Base-by-base conservation (phyloP, 1,140 invertebrate genomes). In the Hyles vespertilio region DNA sequence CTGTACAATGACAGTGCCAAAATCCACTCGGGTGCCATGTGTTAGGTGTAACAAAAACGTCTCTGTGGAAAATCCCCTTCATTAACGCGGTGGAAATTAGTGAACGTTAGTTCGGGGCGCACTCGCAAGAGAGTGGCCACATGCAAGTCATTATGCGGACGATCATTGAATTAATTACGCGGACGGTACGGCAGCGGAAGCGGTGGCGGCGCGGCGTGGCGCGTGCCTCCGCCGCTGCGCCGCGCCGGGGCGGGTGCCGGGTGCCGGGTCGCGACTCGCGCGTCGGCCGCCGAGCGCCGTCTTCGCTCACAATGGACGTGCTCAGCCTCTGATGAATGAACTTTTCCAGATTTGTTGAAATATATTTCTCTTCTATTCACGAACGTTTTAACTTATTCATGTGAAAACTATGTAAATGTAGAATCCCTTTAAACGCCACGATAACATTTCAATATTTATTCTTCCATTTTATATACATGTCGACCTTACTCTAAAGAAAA, bases 131-230 rank as follows among this genome's bases (percentile, higher is more conserved):
- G 72, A 69, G 71, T 75, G 66, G 72, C 73, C 78, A 74, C 72
- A 82, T 84, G 77, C 77, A 81, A 84, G 81, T 84, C 81, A 87
- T 83, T 84, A 84, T 80, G 81, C 72, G 71, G 75, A 81, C 80
- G 77, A 79, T 81, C 79, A 85, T 81, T 81, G 79, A 85, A 84
- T 83, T 84, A 86, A 86, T 82, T 79, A 83, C 66, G 67, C 61
- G 59, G 65, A 65, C 63, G 69, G 2, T 54, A 44, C 32, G 52
- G 40, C 36, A 44, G 40, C 52, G 52, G 52, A 54, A 54, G 40
- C 40, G 50, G 32, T 10, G 11, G 4, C 36, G 36, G 52, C 22
- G 22, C 22, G 22, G 22, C 22, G 22, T 48, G 59, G 40, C 9
- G 49, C 48, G 40, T n/a, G 32, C 32, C 11, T 22, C 22, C 12